Conservation (phyloP, 2,113 vertebrate species). For the Tautogolabrus adspersus region DNA sequence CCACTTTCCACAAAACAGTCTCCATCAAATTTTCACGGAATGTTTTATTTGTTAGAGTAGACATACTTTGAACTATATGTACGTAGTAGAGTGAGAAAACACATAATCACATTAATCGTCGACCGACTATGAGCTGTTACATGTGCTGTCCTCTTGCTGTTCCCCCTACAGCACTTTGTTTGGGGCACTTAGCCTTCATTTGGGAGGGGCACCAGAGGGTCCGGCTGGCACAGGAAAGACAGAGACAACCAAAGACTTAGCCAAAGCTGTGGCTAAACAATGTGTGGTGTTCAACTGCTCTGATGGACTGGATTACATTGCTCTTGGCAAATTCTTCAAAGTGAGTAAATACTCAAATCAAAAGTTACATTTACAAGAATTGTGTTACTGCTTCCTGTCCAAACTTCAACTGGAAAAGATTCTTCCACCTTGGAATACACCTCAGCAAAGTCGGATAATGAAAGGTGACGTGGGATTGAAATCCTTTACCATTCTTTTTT, state of each 20-base stretch:
- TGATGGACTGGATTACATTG: conserved; percentile 92
- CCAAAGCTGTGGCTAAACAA: conserved; percentile 93
- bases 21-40: too few species aligned
- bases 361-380: too few species aligned
- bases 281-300: conserved; percentile 95
- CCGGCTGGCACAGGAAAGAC: conserved; percentile 94
- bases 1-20: background rate
- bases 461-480: background rate
- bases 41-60: background rate
- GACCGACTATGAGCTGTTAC: background rate
- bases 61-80: background rate
- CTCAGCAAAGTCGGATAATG: background rate
- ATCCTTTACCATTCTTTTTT: background rate
- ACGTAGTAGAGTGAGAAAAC: background rate
- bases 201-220: conserved; percentile 93
- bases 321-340: conserved; percentile 94
- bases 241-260: conserved; percentile 93
- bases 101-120: background rate
- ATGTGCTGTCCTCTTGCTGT: background rate
- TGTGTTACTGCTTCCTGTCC: too few species aligned
- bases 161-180: conserved; percentile 87
- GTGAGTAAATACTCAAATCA: conserved; percentile 67
- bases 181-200: conserved; percentile 89
- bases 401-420: too few species aligned
- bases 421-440: too few species aligned